Evolutionary conservation across 1,140 invertebrate species (phyloP).

Genomic region (Microplitis mediator): DNA sequence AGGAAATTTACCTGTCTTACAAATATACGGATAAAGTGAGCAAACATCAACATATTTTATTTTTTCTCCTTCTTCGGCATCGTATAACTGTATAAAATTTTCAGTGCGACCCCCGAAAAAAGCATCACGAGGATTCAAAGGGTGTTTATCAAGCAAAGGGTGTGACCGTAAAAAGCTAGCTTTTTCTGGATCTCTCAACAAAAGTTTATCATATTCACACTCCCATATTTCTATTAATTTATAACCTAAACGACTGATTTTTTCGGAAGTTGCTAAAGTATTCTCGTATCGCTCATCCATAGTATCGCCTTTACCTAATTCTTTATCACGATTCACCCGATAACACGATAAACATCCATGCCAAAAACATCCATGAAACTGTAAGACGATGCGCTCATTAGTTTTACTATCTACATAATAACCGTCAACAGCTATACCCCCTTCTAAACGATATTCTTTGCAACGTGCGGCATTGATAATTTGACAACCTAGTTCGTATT

Average conservation of each 20-base stretch:
- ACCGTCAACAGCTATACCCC: constrained; percentile 10
- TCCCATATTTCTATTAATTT: constrained; percentile 26
- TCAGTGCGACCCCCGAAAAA: constrained; percentile 53
- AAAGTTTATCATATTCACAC: constrained; percentile 15
- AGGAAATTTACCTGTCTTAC: constrained; percentile 36
- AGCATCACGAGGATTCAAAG: constrained; percentile 30
- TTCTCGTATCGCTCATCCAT: constrained; percentile 2
- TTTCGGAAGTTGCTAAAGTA: background rate
- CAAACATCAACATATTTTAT: constrained; percentile 50
- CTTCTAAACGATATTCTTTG: constrained; percentile 10
- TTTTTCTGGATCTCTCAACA: background rate
- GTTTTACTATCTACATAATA: background rate
- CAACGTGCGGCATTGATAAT: background rate
- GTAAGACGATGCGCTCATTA: background rate
- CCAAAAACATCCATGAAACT: background rate
- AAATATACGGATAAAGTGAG: constrained; percentile 36
- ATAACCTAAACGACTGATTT: constrained; percentile 11
- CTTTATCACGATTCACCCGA: constrained; percentile 7
- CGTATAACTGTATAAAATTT: constrained; percentile 40
- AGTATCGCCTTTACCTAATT: background rate
- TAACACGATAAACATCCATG: constrained; percentile 10
- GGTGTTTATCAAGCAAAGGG: background rate
- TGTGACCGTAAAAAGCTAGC: background rate
- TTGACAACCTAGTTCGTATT: background rate
- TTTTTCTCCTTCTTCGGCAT: constrained; percentile 39